These are phyloP conservation scores for Xylota segnis DNA, from an alignment of 2,888 invertebrate genomes.

Conservation along the genomic window DNA sequence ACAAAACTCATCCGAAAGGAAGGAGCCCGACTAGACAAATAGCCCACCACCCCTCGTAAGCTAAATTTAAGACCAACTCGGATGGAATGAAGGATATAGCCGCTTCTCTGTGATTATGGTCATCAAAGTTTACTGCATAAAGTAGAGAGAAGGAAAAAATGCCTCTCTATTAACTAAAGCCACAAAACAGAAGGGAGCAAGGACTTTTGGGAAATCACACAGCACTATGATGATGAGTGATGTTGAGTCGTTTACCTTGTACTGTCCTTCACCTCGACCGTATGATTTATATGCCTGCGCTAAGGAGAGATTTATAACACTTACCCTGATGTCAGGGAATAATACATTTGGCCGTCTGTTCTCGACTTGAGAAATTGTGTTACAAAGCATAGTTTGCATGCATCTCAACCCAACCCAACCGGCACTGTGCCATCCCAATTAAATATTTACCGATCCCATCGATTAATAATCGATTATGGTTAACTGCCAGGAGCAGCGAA, in stretches of 20 bases:
- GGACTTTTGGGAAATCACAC: conserved; percentile 30
- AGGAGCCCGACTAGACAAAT: conserved; percentile 4
- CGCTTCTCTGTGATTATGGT: conserved; percentile 3
- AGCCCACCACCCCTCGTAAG: neutral
- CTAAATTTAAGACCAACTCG: neutral
- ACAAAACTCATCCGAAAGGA: conserved; percentile 9
- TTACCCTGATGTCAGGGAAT: neutral
- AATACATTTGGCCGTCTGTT: conserved; percentile 18
- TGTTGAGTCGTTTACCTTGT: conserved; percentile 28
- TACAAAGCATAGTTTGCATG: neutral
- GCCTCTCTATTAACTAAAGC: conserved; percentile 3
- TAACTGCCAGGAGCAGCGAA: conserved; percentile 16
- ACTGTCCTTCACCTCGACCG: neutral
- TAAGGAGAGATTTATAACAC: conserved; percentile 13
- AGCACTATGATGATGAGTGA: conserved; percentile 21
- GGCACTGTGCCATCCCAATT: neutral
- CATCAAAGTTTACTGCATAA: conserved; percentile 21
- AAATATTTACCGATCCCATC: conserved; percentile 35
- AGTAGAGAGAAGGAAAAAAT: neutral
- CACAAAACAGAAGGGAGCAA: neutral
- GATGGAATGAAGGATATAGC: conserved; percentile 2
- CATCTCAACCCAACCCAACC: no score
- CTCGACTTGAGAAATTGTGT: conserved; percentile 17
- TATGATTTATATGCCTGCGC: neutral
- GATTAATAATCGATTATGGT: conserved; percentile 41